Evolutionary conservation across 2,888 invertebrate genomes (phyloP), one percentile per base, ranked within the genome.

Genomic region (Polydrusus tereticollis): DNA sequence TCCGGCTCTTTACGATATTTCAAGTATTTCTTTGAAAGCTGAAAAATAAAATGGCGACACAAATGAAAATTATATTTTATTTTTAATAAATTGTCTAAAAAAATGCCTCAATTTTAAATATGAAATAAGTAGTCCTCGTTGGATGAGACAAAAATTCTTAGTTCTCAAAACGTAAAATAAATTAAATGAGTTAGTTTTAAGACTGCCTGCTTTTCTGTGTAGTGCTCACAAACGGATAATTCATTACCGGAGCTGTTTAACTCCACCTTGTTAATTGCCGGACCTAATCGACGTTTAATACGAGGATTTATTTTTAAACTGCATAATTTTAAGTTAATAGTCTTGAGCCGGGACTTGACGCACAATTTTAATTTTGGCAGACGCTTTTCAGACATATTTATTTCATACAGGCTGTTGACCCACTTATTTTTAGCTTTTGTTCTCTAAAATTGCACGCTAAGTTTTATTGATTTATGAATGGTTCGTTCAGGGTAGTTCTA

Each of bases 221-320:
- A n/a, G n/a, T n/a, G 41, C 41, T 6, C 16, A 41, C 16, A 41
- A 41, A 8, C 36, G 36, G n/a, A 36, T n/a, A n/a, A 41, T 16
- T 36, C n/a, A 16, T 41, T 41, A 41, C 16, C 14, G 29, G 4
- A 14, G 7, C 52, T 20, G 8, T 21, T 47, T 21, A 47, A 26
- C 26, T 14, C 29, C n/a, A 2, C 52, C 26, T 52, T 33, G n/a
- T 43, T 47, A 65, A 38, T 65, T 38, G 16, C 38, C 65, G 21
- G 65, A n/a, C 65, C 33, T 65, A 65, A 65, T 65, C 38, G 65
- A 23, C 65, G 18, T 55, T 65, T 65, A 65, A 65, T 55, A 55
- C 55, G 65, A 38, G 41, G 26, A 65, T 43, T 52, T 65, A 65
- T 65, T 65, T 55, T 65, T 55, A 52, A 65, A 65, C 29, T 26